Base-by-base conservation (phyloP, 2,797 vertebrate species). In the Halcyon smyrnensis region DNA sequence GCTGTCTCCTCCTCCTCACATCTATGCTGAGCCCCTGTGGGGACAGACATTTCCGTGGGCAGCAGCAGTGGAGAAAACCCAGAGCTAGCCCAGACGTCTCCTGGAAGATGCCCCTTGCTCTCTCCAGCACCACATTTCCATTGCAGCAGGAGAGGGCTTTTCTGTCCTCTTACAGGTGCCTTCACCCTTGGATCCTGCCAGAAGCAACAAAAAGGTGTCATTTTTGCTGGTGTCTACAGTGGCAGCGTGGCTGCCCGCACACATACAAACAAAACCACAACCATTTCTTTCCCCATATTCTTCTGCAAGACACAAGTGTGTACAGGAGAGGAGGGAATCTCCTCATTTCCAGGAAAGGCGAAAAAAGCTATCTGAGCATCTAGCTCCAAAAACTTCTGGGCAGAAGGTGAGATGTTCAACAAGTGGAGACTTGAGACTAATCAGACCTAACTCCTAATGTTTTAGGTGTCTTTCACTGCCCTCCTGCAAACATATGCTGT, bases 1-100 rank as follows among this genome's bases (percentile, higher is more conserved):
- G 30, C 65, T 84, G 53, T 45, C 70, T 92, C 53, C 65, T 86
- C 69, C 67, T 87, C 65, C 81, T 79, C 62, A 34, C 41, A 54
- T 7, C 10, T 12, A 16, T 2, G 10, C 57, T 0, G 1, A 93
- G 77, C 65, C 25, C 53, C 67, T 36, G n/a, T 1, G 1, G 60
- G 48, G 65, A 77, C 25, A n/a, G 39, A 50, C 23, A 67, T 91
- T 87, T 83, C 70, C 5, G 2, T 12, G 59, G 63, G 56, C 69
- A 82, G 83, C 43, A 89, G 76, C 23, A 36, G 17, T 15, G 54
- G 57, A 91, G 23, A 57, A 93, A 70, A 14, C 30, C 21, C 9
- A 54, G 4, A 13, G 17, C 18, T 56, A 53, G 64, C 41, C 51
- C 60, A 27, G 56, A 17, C 8, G 2, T 70, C 57, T 78, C 45